phyloP scores from a whole-genome alignment of 1,140 invertebrate genomes.

The Sipha flava region DNA sequence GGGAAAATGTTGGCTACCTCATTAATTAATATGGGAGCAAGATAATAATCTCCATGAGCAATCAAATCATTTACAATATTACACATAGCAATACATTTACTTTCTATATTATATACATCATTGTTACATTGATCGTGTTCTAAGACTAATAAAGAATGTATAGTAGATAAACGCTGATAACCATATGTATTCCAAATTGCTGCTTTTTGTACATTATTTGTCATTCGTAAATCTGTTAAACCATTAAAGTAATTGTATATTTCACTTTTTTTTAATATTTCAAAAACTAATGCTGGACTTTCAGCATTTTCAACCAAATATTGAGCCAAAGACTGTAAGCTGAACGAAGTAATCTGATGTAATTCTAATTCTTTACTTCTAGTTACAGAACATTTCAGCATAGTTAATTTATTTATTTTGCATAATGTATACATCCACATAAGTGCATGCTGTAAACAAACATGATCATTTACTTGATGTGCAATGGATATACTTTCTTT shows the following conservation, averaged over 20 bases:
- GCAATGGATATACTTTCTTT: slow-evolving; percentile 77
- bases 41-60: slow-evolving; percentile 50
- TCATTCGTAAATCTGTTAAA: slow-evolving; percentile 67
- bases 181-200: slow-evolving; percentile 80
- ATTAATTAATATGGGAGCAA: slow-evolving; percentile 49
- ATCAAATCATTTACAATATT: slow-evolving; percentile 43
- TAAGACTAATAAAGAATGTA: slow-evolving; percentile 14
- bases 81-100: slow-evolving; percentile 61
- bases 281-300: not conserved
- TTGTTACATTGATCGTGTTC: slow-evolving; percentile 36
- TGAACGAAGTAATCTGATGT: slow-evolving; percentile 55
- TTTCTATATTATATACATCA: slow-evolving; percentile 56
- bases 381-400: slow-evolving; percentile 47
- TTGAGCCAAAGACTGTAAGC: slow-evolving; percentile 42
- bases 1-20: slow-evolving; percentile 55
- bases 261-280: slow-evolving; percentile 64
- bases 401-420: slow-evolving; percentile 48
- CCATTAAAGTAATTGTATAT: slow-evolving; percentile 76
- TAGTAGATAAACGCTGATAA: slow-evolving; percentile 44
- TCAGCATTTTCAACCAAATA: slow-evolving; percentile 24
- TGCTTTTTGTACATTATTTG: slow-evolving; percentile 67
- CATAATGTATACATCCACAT: slow-evolving; percentile 67
- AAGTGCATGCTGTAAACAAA: slow-evolving; percentile 75
- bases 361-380: slow-evolving; percentile 48
- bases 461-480: slow-evolving; percentile 76